Conservation (phyloP, 2,888 invertebrate species). For the Pandemis corylana region DNA sequence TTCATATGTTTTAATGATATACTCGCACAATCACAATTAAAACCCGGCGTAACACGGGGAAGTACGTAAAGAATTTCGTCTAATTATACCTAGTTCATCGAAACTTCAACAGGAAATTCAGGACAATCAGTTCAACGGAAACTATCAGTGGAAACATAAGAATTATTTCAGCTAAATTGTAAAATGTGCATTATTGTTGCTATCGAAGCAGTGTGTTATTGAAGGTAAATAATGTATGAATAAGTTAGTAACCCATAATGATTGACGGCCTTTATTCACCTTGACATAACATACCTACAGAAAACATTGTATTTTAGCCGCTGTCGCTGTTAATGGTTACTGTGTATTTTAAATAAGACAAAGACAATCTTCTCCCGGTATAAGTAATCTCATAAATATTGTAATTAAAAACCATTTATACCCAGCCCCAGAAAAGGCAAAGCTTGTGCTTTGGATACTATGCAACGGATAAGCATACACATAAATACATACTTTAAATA, state of each 20-base stretch:
- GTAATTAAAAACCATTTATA: not conserved
- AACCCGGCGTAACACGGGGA: slow-evolving; percentile 21
- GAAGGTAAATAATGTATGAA: not conserved
- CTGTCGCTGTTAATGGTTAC: not conserved
- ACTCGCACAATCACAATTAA: not conserved
- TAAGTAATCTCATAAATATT: slow-evolving; percentile 21
- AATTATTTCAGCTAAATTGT: too few species aligned
- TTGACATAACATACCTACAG: not conserved
- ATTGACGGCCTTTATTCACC: not conserved
- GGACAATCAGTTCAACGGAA: not conserved
- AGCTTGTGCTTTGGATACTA: too few species aligned
- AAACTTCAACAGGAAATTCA: slow-evolving; percentile 25
- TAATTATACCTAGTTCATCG: slow-evolving; percentile 29
- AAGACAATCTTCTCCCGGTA: not conserved
- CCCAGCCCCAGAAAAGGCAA: too few species aligned
- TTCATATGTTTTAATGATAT: slow-evolving; percentile 1
- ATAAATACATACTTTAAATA: too few species aligned
- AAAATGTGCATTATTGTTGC: too few species aligned
- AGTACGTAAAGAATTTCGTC: slow-evolving; percentile 19
- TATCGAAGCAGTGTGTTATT: too few species aligned
- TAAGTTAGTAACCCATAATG: not conserved
- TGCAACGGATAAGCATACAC: too few species aligned
- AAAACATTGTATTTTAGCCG: not conserved
- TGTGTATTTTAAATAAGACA: not conserved
- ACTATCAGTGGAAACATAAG: not conserved